Evolutionary conservation across 2,888 invertebrate genomes (phyloP).

Genomic region (Tiliacea aurago): DNA sequence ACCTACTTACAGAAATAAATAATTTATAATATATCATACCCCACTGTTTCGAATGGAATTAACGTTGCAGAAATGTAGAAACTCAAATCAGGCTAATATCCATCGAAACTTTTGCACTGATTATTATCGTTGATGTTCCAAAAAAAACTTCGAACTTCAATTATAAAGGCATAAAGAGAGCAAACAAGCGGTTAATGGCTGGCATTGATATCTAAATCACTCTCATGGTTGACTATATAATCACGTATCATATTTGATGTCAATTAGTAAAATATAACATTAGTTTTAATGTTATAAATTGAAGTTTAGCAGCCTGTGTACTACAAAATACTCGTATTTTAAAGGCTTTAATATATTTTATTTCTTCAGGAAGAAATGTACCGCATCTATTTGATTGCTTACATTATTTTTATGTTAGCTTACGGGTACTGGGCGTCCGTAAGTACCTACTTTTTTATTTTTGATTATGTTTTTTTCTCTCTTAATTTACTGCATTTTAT

Average conservation of each 20-base stretch:
- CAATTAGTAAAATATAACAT: slow-evolving; percentile 22
- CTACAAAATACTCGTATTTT: neutral
- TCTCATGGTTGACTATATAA: neutral
- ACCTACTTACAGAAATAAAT: too few relatives aligned
- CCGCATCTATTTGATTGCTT: slow-evolving; percentile 45
- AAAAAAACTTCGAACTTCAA: slow-evolving; percentile 22
- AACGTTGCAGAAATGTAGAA: slow-evolving; percentile 15
- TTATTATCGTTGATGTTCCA: slow-evolving; percentile 24
- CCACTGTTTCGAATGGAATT: neutral
- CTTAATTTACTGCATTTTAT: neutral
- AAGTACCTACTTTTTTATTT: slow-evolving; percentile 44
- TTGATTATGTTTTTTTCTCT: neutral
- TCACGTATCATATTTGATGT: neutral
- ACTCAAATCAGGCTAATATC: slow-evolving; percentile 2
- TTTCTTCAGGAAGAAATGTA: slow-evolving; percentile 45
- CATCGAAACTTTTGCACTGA: neutral
- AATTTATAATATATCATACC: neutral
- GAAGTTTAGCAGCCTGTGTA: slow-evolving; percentile 1
- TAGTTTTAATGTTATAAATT: slow-evolving; percentile 30
- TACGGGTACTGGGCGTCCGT: slow-evolving; percentile 61
- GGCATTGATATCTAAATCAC: slow-evolving; percentile 27
- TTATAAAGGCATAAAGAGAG: slow-evolving; percentile 58
- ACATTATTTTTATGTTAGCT: slow-evolving; percentile 42
- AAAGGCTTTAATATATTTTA: slow-evolving; percentile 1
- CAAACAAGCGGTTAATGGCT: slow-evolving; percentile 43